Evolutionary conservation across 2,113 vertebrate species (phyloP), one percentile per base, ranked within the genome.

Genomic region (Callionymus lyra): DNA sequence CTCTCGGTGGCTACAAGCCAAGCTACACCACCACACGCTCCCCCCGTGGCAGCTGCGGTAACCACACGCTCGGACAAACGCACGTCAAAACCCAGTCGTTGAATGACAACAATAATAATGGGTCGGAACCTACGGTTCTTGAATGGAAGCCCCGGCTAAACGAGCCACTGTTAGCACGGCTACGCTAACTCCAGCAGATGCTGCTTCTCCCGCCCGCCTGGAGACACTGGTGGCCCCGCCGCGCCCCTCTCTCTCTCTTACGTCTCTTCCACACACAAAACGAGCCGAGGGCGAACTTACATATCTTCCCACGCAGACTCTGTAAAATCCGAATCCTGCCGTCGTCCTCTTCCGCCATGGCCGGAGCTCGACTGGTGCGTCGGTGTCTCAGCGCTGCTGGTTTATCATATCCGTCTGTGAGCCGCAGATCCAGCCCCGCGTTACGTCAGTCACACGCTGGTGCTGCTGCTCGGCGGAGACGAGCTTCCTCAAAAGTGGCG

Each of bases 271-370:
- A n/a, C n/a, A n/a, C n/a, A n/a, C n/a, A n/a, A n/a, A n/a, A n/a
- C n/a, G n/a, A n/a, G n/a, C 16, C 1, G 10, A 44, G 6, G 44
- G 44, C 18, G 51, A 42, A 89, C 89, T 91, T 83, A 91, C 90
- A 91, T 63, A 91, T 91, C 79, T 91, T 91, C 6, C 88, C 88
- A 59, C 89, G 77, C 56, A 91, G 82, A 47, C 85, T 90, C 77
- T 91, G 88, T 74, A 91, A 76, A 68, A 88, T 79, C 68, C 90
- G 85, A 66, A 89, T 81, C 72, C 62, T 83, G 49, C 59, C 73
- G 67, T 86, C 85, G 61, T 84, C 81, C 48, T 87, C 84, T 74
- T 88, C 84, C 83, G 87, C 88, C 88, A 88, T 89, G 76, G 79
- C 83, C 68, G 68, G 74, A 65, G 72, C 68, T 72, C n/a, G 77